Evolutionary conservation across 2,113 vertebrate genomes (phyloP).

Genomic region (Dascyllus trimaculatus): DNA sequence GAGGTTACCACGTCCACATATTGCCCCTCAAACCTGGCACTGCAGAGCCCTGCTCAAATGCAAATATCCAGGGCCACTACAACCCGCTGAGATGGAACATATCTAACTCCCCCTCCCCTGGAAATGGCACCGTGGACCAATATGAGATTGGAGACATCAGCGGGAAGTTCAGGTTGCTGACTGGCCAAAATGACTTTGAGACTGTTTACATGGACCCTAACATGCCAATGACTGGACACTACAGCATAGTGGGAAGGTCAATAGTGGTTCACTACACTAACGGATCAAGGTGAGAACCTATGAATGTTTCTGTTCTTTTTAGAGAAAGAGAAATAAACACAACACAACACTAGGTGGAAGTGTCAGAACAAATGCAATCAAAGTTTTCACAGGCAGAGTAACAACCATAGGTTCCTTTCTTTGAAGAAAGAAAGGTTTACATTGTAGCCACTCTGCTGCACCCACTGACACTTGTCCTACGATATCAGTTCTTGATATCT

Average conservation of each 20-base stretch:
- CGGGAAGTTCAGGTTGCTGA: slow-evolving; percentile 85
- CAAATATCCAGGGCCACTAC: slow-evolving; percentile 82
- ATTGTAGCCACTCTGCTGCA: not conserved
- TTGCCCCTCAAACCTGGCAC: slow-evolving; percentile 75
- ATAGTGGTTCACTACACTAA: slow-evolving; percentile 84
- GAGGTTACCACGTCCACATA: slow-evolving; percentile 85
- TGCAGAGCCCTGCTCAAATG: slow-evolving; percentile 76
- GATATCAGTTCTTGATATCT: not conserved
- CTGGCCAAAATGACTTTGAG: slow-evolving; percentile 35
- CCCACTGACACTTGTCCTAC: not conserved
- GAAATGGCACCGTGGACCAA: slow-evolving; percentile 83
- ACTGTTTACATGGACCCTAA: slow-evolving; percentile 71
- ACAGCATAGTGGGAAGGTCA: slow-evolving; percentile 83
- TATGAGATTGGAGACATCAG: slow-evolving; percentile 88
- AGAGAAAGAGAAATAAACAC: not conserved
- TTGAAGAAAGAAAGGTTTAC: not conserved
- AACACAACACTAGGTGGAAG: not conserved
- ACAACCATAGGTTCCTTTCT: slow-evolving; percentile 4
- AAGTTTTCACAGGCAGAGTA: not conserved
- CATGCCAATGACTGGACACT: slow-evolving; percentile 81
- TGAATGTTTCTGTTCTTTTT: not conserved
- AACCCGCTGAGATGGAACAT: slow-evolving; percentile 81
- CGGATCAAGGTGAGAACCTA: slow-evolving; percentile 80
- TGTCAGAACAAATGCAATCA: not conserved
- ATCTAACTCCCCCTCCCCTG: slow-evolving; percentile 75